A percentile compares a stretch with the other conserved stretches of the same genome.
phyloP scores from a whole-genome alignment of 2,888 invertebrate genomes.

The Acronicta aceris region DNA sequence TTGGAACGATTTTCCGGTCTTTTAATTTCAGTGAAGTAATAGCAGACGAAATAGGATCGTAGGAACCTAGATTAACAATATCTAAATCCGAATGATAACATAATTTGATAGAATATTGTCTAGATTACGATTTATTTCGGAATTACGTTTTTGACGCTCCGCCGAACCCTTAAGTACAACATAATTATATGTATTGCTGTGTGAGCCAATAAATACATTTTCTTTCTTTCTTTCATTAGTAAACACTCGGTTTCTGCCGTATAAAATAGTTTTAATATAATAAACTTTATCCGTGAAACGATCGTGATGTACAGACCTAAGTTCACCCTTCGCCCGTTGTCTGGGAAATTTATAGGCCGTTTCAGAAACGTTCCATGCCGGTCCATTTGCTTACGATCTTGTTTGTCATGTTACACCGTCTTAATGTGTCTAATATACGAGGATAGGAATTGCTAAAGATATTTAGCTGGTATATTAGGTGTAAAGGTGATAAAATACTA shows the following conservation, averaged over 20 bases:
- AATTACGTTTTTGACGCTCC: too few relatives aligned
- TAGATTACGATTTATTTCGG: too few relatives aligned
- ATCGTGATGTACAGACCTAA: conserved; percentile 41
- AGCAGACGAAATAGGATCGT: too few relatives aligned
- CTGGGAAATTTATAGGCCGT: conserved; percentile 42
- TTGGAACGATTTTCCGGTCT: too few relatives aligned
- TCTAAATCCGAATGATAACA: too few relatives aligned
- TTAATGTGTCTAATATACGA: conserved; percentile 42
- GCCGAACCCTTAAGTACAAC: too few relatives aligned
- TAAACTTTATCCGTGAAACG: conserved; percentile 30
- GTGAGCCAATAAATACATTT: too few relatives aligned
- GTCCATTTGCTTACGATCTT: conserved; percentile 44
- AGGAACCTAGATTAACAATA: too few relatives aligned
- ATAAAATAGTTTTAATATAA: conserved; percentile 27
- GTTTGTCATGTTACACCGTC: conserved; percentile 29
- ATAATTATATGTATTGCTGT: too few relatives aligned
- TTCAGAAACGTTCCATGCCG: conserved; percentile 33
- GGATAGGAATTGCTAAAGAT: conserved; percentile 24
- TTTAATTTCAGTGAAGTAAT: too few relatives aligned
- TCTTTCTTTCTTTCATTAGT: neutral
- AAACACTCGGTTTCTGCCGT: neutral
- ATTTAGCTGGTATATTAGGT: conserved; percentile 30
- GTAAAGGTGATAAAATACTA: conserved; percentile 23
- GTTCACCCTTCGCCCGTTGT: conserved; percentile 20
- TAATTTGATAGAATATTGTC: too few relatives aligned